phyloP scores from a whole-genome alignment of 1,140 invertebrate species.

The Hylyphantes graminicola region DNA sequence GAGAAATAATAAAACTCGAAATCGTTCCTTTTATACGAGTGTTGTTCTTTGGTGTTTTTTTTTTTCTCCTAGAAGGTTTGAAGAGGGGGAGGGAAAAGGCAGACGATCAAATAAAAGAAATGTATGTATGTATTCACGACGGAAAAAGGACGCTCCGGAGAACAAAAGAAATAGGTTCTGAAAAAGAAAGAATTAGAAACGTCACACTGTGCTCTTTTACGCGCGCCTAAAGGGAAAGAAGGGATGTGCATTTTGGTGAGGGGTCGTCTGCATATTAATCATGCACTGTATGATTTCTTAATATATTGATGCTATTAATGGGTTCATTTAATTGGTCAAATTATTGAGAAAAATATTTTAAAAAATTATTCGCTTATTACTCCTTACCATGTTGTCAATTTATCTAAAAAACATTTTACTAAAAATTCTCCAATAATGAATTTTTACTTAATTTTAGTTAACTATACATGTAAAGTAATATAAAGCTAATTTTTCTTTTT shows the following conservation, averaged over 20 bases:
- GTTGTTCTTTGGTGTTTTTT: not conserved
- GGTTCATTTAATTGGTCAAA: not conserved
- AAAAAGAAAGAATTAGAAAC: conserved; percentile 56
- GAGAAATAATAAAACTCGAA: conserved; percentile 12
- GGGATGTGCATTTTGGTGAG: not conserved
- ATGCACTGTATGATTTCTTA: no score
- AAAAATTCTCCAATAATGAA: no score
- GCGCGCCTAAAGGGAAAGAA: conserved; percentile 29
- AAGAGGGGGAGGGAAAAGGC: conserved; percentile 8
- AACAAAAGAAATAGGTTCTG: conserved; percentile 56
- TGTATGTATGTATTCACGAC: conserved; percentile 11
- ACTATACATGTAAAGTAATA: no score
- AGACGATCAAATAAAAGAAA: conserved; percentile 48
- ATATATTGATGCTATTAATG: no score
- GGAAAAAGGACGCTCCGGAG: conserved; percentile 39
- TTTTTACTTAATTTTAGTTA: no score
- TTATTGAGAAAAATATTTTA: no score
- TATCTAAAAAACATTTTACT: no score
- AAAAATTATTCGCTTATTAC: no score
- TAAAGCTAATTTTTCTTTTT: no score
- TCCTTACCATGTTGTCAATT: no score
- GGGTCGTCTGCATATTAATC: not conserved
- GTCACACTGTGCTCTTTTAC: conserved; percentile 52
- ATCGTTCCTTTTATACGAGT: not conserved
- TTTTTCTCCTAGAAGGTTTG: conserved; percentile 2